phyloP scores from a whole-genome alignment of 1,140 invertebrate species.

The Ruditapes philippinarum region DNA sequence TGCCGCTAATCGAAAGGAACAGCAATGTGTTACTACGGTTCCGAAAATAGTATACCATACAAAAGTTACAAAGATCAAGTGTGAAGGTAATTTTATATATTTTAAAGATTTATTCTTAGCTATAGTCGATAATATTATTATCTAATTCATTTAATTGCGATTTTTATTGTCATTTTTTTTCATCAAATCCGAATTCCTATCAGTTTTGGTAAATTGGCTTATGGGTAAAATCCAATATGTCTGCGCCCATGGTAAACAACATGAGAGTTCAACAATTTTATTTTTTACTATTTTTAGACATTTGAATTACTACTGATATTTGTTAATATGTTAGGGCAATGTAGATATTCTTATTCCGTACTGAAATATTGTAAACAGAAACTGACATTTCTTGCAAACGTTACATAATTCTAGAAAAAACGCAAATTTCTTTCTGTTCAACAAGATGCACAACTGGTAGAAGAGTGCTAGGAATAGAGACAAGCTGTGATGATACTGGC shows the following conservation, averaged over 20 bases:
- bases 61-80: too few species aligned
- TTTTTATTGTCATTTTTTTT: too few species aligned
- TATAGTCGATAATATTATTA: too few species aligned
- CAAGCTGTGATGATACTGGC: slow-evolving; percentile 99
- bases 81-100: too few species aligned
- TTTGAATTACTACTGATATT: neutral
- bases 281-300: neutral
- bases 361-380: neutral
- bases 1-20: slow-evolving; percentile 36
- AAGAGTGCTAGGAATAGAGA: slow-evolving; percentile 93
- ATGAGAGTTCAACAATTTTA: slow-evolving; percentile 5
- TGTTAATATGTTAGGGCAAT: neutral
- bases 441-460: neutral
- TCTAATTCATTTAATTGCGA: too few species aligned
- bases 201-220: neutral
- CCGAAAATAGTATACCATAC: too few species aligned
- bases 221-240: slow-evolving; percentile 74
- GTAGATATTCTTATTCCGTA: neutral
- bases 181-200: neutral
- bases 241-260: slow-evolving; percentile 76
- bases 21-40: too few species aligned
- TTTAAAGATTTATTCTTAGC: too few species aligned
- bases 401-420: neutral
- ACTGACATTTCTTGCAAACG: neutral
- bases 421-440: neutral